Base-by-base conservation (phyloP, 35 echinoderm and acorn worm species). In the Strongylocentrotus purpuratus region DNA sequence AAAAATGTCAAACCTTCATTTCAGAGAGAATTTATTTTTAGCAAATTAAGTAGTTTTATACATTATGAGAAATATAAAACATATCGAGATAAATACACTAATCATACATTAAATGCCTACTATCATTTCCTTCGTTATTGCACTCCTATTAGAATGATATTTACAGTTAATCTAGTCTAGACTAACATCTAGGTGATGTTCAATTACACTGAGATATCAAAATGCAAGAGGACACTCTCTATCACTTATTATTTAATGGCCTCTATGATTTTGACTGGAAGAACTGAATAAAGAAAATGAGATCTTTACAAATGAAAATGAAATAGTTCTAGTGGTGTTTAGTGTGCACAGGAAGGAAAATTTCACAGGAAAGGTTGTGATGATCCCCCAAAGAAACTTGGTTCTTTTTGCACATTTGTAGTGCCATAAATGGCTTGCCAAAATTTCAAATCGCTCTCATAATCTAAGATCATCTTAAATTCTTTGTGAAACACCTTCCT, bases 121-220 rank as follows among this genome's bases (percentile, higher is more conserved):
- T 78, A 78, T 78, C 65, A 78, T 78, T 78, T 70, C 7, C 61
- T 70, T 78, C 20, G 65, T 78, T 78, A 78, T 78, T 78, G 65
- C 65, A 78, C 65, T 78, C 65, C 65, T 78, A 78, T 78, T 78
- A 78, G 65, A 78, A 78, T 78, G 65, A 78, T 78, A 78, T 78
- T 78, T 78, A 78, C 65, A 78, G 65, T 22, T 78, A 78, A 78
- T 78, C 65, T 78, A 78, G 65, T 78, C 65, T 78, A 78, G 65
- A 78, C 65, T 78, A 78, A 78, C 65, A 78, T 4, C 18, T 78
- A 28, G 20, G 65, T 78, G 65, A 78, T 78, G 25, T 78, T 78
- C 65, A 15, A 55, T 55, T 55, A 55, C 50, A 11, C 1, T n/a
- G 20, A 78, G 22, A 78, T 78, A 78, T 78, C 65, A n/a, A n/a